Evolutionary conservation across 2,888 invertebrate species (phyloP).

Genomic region (Epiblema foenella): DNA sequence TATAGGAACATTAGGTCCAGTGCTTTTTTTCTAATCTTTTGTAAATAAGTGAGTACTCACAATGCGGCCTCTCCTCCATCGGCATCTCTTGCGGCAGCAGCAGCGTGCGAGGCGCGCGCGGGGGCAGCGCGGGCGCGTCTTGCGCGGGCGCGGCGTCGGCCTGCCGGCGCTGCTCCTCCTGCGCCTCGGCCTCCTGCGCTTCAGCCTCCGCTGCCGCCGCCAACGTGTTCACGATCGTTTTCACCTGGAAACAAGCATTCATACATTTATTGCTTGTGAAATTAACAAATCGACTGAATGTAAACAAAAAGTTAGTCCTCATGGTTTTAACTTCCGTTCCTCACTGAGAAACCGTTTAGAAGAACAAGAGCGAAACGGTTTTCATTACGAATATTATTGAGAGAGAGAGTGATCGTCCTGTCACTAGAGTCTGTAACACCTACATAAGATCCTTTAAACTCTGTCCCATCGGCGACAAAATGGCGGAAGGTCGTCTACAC

Average conservation of each 20-base stretch:
- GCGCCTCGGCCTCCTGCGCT: slow-evolving; percentile 65
- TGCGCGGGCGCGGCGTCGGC: slow-evolving; percentile 67
- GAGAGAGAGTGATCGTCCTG: too few relatives aligned
- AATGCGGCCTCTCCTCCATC: slow-evolving; percentile 90
- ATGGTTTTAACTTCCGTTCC: background rate
- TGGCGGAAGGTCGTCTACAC: too few relatives aligned
- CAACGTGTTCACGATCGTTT: slow-evolving; percentile 77
- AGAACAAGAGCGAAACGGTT: too few relatives aligned
- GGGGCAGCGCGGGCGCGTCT: slow-evolving; percentile 72
- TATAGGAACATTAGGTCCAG: too few relatives aligned
- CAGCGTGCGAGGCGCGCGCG: slow-evolving; percentile 82
- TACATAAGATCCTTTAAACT: too few relatives aligned
- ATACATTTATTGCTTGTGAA: background rate
- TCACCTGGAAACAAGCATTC: slow-evolving; percentile 62
- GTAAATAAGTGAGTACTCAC: slow-evolving; percentile 82
- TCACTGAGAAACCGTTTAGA: background rate
- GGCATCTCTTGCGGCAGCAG: slow-evolving; percentile 85
- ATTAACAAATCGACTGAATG: background rate
- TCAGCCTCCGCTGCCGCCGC: slow-evolving; percentile 69
- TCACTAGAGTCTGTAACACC: too few relatives aligned
- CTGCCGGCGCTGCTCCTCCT: slow-evolving; percentile 55
- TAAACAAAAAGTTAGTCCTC: background rate
- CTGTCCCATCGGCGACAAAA: too few relatives aligned
- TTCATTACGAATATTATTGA: too few relatives aligned
- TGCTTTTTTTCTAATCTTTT: too few relatives aligned